These are phyloP conservation scores for Cistogaster globosa DNA, from an alignment of 2,888 invertebrate species.

Conservation along the genomic window DNA sequence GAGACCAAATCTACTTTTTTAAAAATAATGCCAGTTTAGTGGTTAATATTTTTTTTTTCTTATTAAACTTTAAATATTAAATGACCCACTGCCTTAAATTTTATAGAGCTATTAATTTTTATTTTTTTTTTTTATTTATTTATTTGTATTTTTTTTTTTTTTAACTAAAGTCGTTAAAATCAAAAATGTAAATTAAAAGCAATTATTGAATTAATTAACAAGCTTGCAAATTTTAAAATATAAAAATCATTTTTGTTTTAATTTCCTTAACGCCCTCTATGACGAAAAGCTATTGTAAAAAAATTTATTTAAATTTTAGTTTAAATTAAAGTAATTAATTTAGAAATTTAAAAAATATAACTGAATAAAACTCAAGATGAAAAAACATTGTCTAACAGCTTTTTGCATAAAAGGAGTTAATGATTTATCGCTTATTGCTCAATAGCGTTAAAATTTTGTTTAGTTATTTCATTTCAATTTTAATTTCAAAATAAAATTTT, in stretches of 20 bases:
- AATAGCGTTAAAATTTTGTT: conserved; percentile 22
- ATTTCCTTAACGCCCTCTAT: background rate
- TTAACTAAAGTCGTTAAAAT: too few relatives aligned
- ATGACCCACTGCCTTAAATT: background rate
- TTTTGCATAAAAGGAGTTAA: conserved; percentile 52
- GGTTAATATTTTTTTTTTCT: background rate
- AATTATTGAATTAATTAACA: too few relatives aligned
- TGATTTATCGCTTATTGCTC: conserved; percentile 54
- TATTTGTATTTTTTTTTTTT: too few relatives aligned
- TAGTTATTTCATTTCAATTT: conserved; percentile 15
- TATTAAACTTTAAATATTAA: background rate
- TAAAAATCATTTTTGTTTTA: background rate
- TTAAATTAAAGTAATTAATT: conserved; percentile 50
- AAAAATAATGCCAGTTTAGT: too few relatives aligned
- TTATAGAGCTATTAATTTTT: background rate
- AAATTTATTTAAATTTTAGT: conserved; percentile 3
- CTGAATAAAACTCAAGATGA: background rate
- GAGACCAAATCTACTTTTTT: too few relatives aligned
- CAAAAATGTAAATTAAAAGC: too few relatives aligned
- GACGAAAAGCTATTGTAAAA: background rate
- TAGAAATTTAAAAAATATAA: conserved; percentile 37
- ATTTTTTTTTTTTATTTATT: too few relatives aligned
- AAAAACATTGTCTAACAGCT: conserved; percentile 23
- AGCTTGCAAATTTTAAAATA: too few relatives aligned
- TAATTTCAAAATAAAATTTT: conserved; percentile 41